phyloP scores from a whole-genome alignment of 2,888 invertebrate genomes.

The Caenorhabditis drosophilae region DNA sequence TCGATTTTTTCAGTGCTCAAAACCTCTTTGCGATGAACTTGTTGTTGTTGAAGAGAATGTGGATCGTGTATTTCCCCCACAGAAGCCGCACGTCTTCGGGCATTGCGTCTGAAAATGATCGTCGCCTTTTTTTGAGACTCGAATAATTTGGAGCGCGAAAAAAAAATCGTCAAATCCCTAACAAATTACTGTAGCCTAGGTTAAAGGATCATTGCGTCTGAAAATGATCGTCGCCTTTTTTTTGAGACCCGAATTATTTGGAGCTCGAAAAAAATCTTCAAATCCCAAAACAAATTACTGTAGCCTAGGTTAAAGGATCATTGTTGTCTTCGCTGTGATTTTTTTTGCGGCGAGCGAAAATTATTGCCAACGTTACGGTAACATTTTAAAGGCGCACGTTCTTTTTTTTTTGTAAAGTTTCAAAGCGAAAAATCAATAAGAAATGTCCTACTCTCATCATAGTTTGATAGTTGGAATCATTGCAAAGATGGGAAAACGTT shows the following conservation, averaged over 20 bases:
- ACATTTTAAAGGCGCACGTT: neutral
- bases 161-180: neutral
- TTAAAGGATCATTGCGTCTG: constrained; percentile 11
- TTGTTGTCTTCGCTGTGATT: neutral
- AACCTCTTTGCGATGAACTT: too few relatives aligned
- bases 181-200: neutral
- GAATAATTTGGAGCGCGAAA: neutral
- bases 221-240: neutral
- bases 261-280: neutral
- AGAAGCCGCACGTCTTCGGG: constrained; percentile 27
- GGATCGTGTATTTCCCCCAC: too few relatives aligned
- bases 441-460: constrained; percentile 15
- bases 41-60: too few relatives aligned
- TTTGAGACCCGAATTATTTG: neutral
- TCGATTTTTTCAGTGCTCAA: too few relatives aligned
- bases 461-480: constrained; percentile 14
- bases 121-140: neutral
- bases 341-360: neutral
- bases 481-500: constrained; percentile 11
- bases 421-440: too few relatives aligned
- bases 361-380: neutral
- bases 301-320: constrained; percentile 4
- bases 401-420: neutral
- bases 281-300: too few relatives aligned
- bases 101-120: constrained; percentile 6